Base-by-base conservation (phyloP, 2,113 vertebrate genomes). In the Mionectes macconnelli region DNA sequence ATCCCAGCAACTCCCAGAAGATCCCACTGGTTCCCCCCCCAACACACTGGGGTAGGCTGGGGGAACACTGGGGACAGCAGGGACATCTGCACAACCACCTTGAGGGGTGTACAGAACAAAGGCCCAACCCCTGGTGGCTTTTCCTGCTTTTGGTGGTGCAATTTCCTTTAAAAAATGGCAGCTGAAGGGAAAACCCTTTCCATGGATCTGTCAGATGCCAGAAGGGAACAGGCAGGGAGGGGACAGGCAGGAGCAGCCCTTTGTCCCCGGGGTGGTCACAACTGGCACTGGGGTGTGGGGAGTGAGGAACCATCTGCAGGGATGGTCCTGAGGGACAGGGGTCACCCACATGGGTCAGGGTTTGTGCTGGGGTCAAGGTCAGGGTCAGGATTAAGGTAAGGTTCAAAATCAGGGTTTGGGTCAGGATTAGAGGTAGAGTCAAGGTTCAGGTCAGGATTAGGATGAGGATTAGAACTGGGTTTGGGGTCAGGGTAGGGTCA, bases 81-180 rank as follows among this genome's bases (percentile, higher is more conserved):
- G 53, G 73, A 49, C 75, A 40, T 25, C 52, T 52, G 25, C 20
- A 47, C 22, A 23, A 45, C 8, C 40, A 4, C 44, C 14, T 35
- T 9, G 2, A 0, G 0, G 39, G 62, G 5, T 24, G 16, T 64
- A 56, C 37, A 25, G 19, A 6, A 66, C 44, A 19, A 28, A 15
- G 28, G 31, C 35, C 33, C 57, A 56, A 35, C 37, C 18, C 28
- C 33, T 6, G 10, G 57, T 22, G 52, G 28, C 45, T 66, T 50
- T 45, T 52, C 40, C 45, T 72, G 52, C 59, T 62, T 72, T 45
- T 40, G 14, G 9, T 37, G 25, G 3, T 35, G 33, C 0, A 0
- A 4, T 33, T 89, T 40, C 59, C 64, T 42, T 52, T 4, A 52
- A 37, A 30, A 44, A 18, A 21, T n/a, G 27, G 20, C 23, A 33